Percentiles rank a stretch among this genome's conserved stretches.
These are phyloP conservation scores for Gnathonemus longibarbis DNA, from an alignment of 2,113 vertebrate species.

Conservation along the genomic window DNA sequence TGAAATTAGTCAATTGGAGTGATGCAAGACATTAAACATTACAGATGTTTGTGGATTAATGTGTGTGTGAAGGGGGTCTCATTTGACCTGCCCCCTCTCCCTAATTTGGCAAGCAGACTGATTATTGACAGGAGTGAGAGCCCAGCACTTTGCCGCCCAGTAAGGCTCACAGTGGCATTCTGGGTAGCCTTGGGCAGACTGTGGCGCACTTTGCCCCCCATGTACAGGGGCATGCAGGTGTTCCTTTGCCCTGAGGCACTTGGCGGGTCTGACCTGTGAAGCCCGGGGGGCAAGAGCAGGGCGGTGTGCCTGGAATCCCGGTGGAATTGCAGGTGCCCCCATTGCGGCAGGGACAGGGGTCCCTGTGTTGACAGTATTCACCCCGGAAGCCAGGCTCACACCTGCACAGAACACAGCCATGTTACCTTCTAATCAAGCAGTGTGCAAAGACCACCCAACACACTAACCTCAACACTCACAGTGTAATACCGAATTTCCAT, in stretches of 20 bases:
- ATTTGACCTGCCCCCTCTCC: neutral
- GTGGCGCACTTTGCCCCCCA: neutral
- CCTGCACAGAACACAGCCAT: constrained; percentile 49
- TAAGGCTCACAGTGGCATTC: constrained; percentile 70
- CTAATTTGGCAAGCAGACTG: neutral
- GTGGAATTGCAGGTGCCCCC: constrained; percentile 76
- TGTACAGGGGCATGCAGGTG: neutral
- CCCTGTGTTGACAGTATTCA: constrained; percentile 79
- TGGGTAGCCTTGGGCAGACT: neutral
- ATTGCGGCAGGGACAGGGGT: constrained; percentile 78
- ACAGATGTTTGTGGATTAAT: neutral
- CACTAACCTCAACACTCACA: neutral
- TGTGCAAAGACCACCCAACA: neutral
- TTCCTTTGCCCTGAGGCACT: constrained; percentile 37
- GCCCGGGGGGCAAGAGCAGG: constrained; percentile 70
- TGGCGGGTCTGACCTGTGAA: constrained; percentile 65
- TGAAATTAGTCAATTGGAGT: neutral
- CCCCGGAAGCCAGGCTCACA: constrained; percentile 77
- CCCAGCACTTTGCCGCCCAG: constrained; percentile 40
- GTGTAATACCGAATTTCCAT: neutral
- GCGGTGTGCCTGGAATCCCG: constrained; percentile 58
- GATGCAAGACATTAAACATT: neutral
- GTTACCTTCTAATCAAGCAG: neutral
- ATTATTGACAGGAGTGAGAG: neutral
- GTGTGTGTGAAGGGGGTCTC: constrained; percentile 48